Base-by-base conservation (phyloP, 2,797 vertebrate genomes). In the Phaenicophaeus curvirostris region DNA sequence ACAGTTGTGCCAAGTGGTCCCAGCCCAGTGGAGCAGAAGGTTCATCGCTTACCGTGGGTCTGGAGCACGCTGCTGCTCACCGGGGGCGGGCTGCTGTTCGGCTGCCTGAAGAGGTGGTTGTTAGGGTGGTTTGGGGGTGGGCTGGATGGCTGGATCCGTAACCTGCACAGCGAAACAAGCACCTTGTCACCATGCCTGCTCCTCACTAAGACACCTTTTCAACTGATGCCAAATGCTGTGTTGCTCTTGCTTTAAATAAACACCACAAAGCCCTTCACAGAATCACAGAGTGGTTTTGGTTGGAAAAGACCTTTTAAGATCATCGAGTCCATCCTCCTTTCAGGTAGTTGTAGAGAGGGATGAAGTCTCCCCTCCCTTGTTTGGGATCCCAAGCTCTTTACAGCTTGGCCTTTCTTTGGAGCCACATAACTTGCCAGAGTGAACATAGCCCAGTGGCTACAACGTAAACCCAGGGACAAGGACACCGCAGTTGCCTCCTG, bases 141-240 rank as follows among this genome's bases (percentile, higher is more conserved):
- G 95, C 99, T 99, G 90, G 99, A 99, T 67, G 99, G 99, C 97
- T 99, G 99, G 96, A 99, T 99, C 96, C 97, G 98, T 97, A 99
- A 98, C 98, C 99, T 99, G 95, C 23, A 77, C 93, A 83, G 97
- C 85, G 93, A 94, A 79, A 94, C 30, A 73, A 58, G 80, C 63
- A 76, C n/a, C 91, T 72, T 46, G 11, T 58, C 65, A 17, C 25
- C 77, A 76, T 0, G 37, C 39, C 58, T 7, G 84, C 91, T 87
- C 79, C 79, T 84, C 13, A 6, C 13, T 12, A 30, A 33, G 48
- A 53, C 3, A 44, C 46, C 31, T 44, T 61, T 44, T 30, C 46
- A 72, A 55, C 65, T 8, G 51, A 54, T 0, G 12, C 66, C 76
- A 41, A 73, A n/a, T 1, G 13, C 76, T 19, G 62, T 0, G 0